Evolutionary conservation across 2,113 vertebrate species (phyloP).

Genomic region (Bolborhynchus lineola): DNA sequence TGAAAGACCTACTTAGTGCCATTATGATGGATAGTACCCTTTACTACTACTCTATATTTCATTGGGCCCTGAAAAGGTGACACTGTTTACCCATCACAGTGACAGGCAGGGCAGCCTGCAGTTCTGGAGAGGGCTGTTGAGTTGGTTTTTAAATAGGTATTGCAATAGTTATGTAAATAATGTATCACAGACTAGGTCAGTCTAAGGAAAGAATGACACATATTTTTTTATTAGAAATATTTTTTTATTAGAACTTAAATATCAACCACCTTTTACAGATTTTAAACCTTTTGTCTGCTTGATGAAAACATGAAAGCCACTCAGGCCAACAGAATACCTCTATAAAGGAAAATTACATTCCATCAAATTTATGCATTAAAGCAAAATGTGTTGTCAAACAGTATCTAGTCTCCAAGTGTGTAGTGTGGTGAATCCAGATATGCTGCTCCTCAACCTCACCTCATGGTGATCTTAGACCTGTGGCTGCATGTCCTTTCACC

Average conservation of each 20-base stretch:
- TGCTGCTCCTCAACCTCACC: background rate
- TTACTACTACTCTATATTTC: slow-evolving; percentile 73
- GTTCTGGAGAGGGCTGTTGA: slow-evolving; percentile 53
- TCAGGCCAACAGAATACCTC: background rate
- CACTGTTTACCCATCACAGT: slow-evolving; percentile 68
- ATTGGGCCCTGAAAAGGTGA: slow-evolving; percentile 70
- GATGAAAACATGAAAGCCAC: background rate
- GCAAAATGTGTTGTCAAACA: background rate
- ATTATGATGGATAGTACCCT: slow-evolving; percentile 83
- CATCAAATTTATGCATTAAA: background rate
- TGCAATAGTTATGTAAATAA: slow-evolving; percentile 67
- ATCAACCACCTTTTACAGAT: slow-evolving; percentile 1
- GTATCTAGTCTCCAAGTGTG: background rate
- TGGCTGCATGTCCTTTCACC: background rate
- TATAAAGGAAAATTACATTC: background rate
- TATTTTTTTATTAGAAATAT: too few relatives aligned
- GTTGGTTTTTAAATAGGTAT: slow-evolving; percentile 58
- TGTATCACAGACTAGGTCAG: slow-evolving; percentile 13
- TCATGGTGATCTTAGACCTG: fast-evolving
- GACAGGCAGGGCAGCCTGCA: slow-evolving; percentile 69
- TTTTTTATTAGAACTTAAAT: slow-evolving; percentile 55
- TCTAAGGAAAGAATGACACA: background rate
- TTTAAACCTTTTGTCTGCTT: slow-evolving; percentile 41
- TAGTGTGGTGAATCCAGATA: background rate
- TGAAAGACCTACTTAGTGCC: slow-evolving; percentile 79